Evolutionary conservation across 2,888 invertebrate species (phyloP).

Genomic region (Xestia ashworthii): DNA sequence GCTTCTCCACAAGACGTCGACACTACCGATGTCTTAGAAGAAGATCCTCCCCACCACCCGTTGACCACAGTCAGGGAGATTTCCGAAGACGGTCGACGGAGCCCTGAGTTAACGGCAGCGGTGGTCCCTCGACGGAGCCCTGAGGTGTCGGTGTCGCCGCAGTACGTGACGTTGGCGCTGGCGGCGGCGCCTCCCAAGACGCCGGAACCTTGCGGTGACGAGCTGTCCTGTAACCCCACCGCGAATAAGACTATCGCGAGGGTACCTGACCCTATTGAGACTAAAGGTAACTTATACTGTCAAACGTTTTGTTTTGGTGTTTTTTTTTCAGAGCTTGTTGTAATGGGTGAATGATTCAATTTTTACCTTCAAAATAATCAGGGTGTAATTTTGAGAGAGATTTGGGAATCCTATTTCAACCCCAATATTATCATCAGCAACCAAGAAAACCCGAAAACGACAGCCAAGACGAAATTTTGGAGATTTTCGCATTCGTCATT

Average conservation of each 20-base stretch:
- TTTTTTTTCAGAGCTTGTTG: background rate
- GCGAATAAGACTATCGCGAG: constrained; percentile 83
- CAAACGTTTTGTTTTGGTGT: constrained; percentile 3
- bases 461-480: no score
- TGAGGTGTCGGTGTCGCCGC: constrained; percentile 78
- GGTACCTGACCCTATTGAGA: constrained; percentile 68
- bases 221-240: constrained; percentile 82
- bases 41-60: constrained; percentile 74
- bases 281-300: constrained; percentile 66
- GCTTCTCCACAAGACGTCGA: constrained; percentile 91
- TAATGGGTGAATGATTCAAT: background rate
- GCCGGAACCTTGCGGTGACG: constrained; percentile 65
- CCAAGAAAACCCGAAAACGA: background rate
- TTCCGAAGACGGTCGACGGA: constrained; percentile 78
- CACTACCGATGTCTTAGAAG: constrained; percentile 74
- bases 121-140: constrained; percentile 64
- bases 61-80: constrained; percentile 82
- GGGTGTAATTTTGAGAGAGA: background rate
- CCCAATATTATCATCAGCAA: background rate
- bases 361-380: background rate
- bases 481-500: no score
- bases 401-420: no score
- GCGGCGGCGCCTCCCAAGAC: constrained; percentile 56
- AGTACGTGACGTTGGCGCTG: constrained; percentile 88
- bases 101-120: constrained; percentile 58